Evolutionary conservation across 2,113 vertebrate genomes (phyloP).

Genomic region (Poecilia latipinna): DNA sequence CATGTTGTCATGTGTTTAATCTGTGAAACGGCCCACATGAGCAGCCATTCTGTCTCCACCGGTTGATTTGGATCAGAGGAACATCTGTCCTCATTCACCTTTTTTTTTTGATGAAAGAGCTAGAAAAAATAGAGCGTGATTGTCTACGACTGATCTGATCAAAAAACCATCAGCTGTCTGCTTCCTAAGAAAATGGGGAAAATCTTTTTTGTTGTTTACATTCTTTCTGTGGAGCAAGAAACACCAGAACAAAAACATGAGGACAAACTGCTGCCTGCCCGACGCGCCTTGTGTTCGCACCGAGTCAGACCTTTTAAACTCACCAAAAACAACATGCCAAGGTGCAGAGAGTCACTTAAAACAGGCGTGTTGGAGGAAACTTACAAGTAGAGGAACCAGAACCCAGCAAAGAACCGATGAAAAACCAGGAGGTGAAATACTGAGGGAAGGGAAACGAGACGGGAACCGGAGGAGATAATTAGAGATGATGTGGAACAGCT

Average conservation of each 20-base stretch:
- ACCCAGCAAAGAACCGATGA: too few species aligned
- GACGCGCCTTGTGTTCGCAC: too few species aligned
- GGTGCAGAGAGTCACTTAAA: too few species aligned
- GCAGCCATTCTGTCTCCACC: not conserved
- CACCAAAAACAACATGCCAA: too few species aligned
- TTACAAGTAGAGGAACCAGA: too few species aligned
- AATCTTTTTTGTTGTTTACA: constrained; percentile 60
- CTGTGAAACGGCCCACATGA: not conserved
- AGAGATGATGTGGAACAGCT: too few species aligned
- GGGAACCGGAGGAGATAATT: too few species aligned
- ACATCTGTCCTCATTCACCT: constrained; percentile 45
- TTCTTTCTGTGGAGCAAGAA: constrained; percentile 44
- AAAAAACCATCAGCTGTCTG: constrained; percentile 38
- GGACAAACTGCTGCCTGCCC: not conserved
- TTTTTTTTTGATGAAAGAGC: constrained; percentile 6
- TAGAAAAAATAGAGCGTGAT: constrained; percentile 29
- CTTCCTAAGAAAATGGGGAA: constrained; percentile 45
- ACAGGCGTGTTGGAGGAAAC: too few species aligned
- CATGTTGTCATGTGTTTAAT: not conserved
- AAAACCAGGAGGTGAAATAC: too few species aligned
- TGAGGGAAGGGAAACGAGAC: too few species aligned
- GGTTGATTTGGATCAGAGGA: constrained; percentile 20
- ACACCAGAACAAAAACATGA: not conserved
- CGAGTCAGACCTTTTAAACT: too few species aligned
- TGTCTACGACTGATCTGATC: constrained; percentile 48